Percentiles rank a stretch among this genome's conserved stretches.
phyloP scores from a whole-genome alignment of 2,888 invertebrate genomes.

The Actias luna region DNA sequence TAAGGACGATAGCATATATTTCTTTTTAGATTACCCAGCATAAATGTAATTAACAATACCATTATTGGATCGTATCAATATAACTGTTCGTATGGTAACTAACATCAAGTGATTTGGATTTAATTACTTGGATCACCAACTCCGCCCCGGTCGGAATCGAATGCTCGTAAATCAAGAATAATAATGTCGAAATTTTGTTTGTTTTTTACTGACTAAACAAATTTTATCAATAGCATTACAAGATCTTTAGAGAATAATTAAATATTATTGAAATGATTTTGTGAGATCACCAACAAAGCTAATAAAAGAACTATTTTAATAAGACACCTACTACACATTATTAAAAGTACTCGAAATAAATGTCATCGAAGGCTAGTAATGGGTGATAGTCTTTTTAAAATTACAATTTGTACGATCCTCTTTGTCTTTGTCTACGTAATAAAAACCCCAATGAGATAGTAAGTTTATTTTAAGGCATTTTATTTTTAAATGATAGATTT shows the following conservation, averaged over 20 bases:
- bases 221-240: conserved; percentile 77
- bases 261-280: conserved; percentile 53
- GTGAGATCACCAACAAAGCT: conserved; percentile 31
- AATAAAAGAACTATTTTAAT: conserved; percentile 10
- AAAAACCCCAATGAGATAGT: neutral
- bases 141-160: conserved; percentile 63
- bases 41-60: conserved; percentile 60
- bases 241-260: conserved; percentile 67
- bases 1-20: conserved; percentile 45
- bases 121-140: conserved; percentile 67
- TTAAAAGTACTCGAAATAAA: neutral
- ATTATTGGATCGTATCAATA: conserved; percentile 61
- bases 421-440: neutral
- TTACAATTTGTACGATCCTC: neutral
- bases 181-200: conserved; percentile 59
- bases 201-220: conserved; percentile 68
- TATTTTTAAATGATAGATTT: no score
- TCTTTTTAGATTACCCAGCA: conserved; percentile 46
- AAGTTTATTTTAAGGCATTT: no score
- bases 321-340: neutral
- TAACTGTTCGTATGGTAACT: conserved; percentile 57
- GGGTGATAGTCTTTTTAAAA: neutral
- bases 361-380: neutral
- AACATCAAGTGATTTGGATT: conserved; percentile 66
- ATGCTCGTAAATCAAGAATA: conserved; percentile 69